Evolutionary conservation across 2,113 vertebrate genomes (phyloP).

Genomic region (Rhabdornis inornatus): DNA sequence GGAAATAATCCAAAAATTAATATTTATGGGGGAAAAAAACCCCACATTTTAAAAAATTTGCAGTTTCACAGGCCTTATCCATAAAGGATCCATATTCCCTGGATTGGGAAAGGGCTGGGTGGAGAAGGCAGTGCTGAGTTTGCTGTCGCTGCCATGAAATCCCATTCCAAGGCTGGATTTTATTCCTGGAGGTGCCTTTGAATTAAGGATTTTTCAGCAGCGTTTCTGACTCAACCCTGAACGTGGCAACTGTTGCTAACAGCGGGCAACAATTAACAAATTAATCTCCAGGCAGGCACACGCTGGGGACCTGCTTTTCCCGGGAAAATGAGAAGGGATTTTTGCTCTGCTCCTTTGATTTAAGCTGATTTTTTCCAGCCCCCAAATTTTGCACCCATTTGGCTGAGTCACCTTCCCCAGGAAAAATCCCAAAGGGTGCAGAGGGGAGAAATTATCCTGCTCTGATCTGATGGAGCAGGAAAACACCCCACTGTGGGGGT

Average conservation of each 20-base stretch:
- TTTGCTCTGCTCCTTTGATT: not conserved
- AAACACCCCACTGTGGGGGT: rapidly evolving
- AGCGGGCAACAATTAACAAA: conserved; percentile 57
- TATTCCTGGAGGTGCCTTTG: conserved; percentile 19
- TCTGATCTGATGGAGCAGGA: not conserved
- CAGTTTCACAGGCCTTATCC: not conserved
- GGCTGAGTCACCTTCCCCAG: not conserved
- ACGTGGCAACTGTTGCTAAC: conserved; percentile 65
- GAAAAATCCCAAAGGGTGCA: not conserved
- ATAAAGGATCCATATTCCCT: rapidly evolving
- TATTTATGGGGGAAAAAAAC: rapidly evolving
- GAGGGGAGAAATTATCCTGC: not conserved
- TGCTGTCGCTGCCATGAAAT: not conserved
- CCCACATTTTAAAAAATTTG: not conserved
- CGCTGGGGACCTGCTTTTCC: not conserved
- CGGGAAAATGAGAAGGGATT: not conserved
- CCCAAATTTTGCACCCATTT: not conserved
- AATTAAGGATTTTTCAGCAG: conserved; percentile 24
- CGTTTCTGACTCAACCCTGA: conserved; percentile 36
- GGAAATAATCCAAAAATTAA: not conserved
- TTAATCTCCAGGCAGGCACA: not conserved
- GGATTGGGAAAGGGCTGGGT: rapidly evolving
- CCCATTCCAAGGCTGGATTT: not conserved
- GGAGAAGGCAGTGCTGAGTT: not conserved
- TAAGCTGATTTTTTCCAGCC: not conserved